Evolutionary conservation across 2,113 vertebrate species (phyloP), one percentile per base, ranked within the genome.

Genomic region (Osmerus eperlanus): DNA sequence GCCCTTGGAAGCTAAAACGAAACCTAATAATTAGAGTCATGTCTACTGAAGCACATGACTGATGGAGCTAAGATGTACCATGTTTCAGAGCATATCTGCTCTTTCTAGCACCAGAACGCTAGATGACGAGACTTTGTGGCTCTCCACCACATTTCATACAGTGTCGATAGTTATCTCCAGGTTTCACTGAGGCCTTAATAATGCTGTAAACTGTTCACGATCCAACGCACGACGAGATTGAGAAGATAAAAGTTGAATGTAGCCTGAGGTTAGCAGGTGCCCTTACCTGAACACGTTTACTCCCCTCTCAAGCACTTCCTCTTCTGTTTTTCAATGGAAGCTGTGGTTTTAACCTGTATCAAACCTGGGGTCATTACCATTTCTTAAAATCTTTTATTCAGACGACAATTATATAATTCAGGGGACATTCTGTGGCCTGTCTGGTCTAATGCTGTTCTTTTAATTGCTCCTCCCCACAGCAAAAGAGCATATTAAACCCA

Each of bases 61-160:
- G 47, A 12, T 32, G 74, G 75, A 72, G 74, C 59, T 77, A 76
- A 80, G 68, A 65, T 59, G 51, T 68, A 65, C 70, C 7, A 65
- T 58, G 55, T 65, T 67, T 71, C 76, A 47, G 52, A 67, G 51
- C 63, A 80, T 68, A 66, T 82, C 78, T 80, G 65, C 75, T 79
- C 55, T 55, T 81, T 84, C 87, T 87, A 84, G 71, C 85, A 84
- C 79, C 68, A 82, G 76, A 87, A 90, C 65, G 84, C 78, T 84
- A 89, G 74, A 79, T 85, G 81, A 67, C 77, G 77, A 64, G 73
- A 71, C 51, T 85, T 88, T 86, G 86, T 86, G 81, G 79, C 81
- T 83, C 87, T 67, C 65, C 66, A 85, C 81, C 81, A 84, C 84
- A 86, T 91, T 86, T 89, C 75, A 83, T 85, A 82, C 85, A 28